Evolutionary conservation across 2,797 vertebrate species (phyloP), one percentile per base, ranked within the genome.

Genomic region (Peromyscus eremicus): DNA sequence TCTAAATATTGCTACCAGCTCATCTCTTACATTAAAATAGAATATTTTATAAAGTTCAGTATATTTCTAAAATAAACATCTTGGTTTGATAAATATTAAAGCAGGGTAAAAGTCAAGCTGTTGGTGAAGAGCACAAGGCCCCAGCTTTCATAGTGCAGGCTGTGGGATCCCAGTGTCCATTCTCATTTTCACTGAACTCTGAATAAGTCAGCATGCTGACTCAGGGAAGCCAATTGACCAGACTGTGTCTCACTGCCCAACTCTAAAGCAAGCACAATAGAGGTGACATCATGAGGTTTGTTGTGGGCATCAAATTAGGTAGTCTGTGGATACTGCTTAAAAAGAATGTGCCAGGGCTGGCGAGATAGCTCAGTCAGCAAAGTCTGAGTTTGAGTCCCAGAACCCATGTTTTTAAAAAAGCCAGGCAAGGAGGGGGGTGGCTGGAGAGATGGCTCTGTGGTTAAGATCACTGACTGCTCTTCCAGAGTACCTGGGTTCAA

Each of bases 21-120:
- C 40, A 89, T 64, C 27, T 52, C 85, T 94, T 55, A 77, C 9
- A 84, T 83, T 88, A 84, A 68, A 85, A 87, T 88, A 16, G 32
- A 4, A 34, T 55, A 62, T 83, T 76, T 77, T 19, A 71, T 64
- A 80, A 88, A 88, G 3, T 14, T 96, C 3, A 43, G 25, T 43
- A 23, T 76, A 68, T 87, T 40, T 91, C 71, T 17, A 52, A 96
- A 91, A 43, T 70, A 16, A 87, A 55, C 6, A 73, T 37, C 13
- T 89, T 14, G 81, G 34, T 73, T 64, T 88, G 34, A 52, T 91
- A 29, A 89, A 86, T 66, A n/a, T 34, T 71, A 83, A 11, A 92
- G 37, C 11, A 64, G 12, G 2, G 34, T 32, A 66, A 92, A 82
- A 81, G 25, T 2, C 55, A 91, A 55, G 4, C 80, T 82, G n/a